phyloP scores from a whole-genome alignment of 2,888 invertebrate species.

The Sepiola atlantica region DNA sequence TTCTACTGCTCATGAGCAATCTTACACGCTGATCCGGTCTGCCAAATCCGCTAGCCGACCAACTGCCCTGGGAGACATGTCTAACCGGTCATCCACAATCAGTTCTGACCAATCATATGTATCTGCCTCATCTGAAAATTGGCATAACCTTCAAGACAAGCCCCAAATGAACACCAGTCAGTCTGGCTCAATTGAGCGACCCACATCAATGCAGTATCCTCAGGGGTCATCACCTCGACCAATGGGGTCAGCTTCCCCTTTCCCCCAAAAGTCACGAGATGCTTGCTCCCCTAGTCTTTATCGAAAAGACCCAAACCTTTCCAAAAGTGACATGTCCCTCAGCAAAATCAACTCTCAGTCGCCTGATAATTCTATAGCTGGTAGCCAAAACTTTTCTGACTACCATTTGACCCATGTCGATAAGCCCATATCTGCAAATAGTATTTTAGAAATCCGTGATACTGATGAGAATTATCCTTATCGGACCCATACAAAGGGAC shows the following conservation, averaged over 20 bases:
- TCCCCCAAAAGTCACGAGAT: background rate
- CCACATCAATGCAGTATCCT: slow-evolving; percentile 6
- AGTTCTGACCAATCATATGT: background rate
- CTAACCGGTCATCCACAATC: background rate
- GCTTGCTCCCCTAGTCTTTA: slow-evolving; percentile 23
- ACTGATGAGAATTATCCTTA: slow-evolving; percentile 9
- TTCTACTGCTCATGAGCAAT: slow-evolving; percentile 36
- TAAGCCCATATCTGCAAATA: slow-evolving; percentile 34
- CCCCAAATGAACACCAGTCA: background rate
- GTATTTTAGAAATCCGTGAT: slow-evolving; percentile 40
- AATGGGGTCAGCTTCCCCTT: slow-evolving; percentile 40
- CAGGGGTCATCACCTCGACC: slow-evolving; percentile 39
- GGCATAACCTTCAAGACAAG: background rate
- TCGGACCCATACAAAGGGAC: background rate
- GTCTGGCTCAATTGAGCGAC: background rate
- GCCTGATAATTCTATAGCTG: slow-evolving; percentile 1
- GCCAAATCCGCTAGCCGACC: background rate
- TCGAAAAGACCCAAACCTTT: slow-evolving; percentile 24
- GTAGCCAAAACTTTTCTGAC: slow-evolving; percentile 16
- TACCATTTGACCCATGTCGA: background rate
- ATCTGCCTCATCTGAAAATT: background rate
- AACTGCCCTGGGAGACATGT: background rate
- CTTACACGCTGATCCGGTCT: background rate
- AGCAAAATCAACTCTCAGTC: slow-evolving; percentile 24
- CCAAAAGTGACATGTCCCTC: slow-evolving; percentile 14